Base-by-base conservation (phyloP, 2,888 invertebrate genomes). In the Drosophila meridionalis region DNA sequence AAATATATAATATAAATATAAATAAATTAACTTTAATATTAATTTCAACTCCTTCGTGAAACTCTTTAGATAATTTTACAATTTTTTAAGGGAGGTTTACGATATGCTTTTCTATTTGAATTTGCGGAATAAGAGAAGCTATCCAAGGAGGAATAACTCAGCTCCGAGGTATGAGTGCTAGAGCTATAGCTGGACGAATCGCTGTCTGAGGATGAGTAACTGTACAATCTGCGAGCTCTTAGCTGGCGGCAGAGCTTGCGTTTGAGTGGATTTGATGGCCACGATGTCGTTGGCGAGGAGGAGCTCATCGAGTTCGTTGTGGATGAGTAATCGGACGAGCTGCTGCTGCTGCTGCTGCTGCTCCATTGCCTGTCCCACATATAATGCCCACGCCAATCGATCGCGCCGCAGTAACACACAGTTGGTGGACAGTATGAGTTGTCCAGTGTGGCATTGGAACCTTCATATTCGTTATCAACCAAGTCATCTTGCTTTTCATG, bases 171-270 rank as follows among this genome's bases (percentile, higher is more conserved):
- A 8, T 60, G 9, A 5, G 74, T 64, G 14, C 34, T 70, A 9
- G 79, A 87, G 7, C 47, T 30, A 30, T 60, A 72, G 60, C 32
- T 58, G 0, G 34, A 56, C 1, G 68, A 60, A 26, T 56, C 57
- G 7, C 56, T 66, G 28, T 34, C 45, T 4, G 48, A 32, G 26
- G 52, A 48, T 0, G 38, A 47, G 36, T 47, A 57, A 28, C 4
- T 59, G 34, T 14, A 45, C 0, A 34, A 0, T 9, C 11, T 9
- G 14, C 32, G 32, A 28, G 4, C 4, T 5, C 32, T 43, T 32
- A 2, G 28, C 28, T 26, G 20, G 9, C 9, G 26, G 43, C 26
- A 45, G 26, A 7, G 38, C 38, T 32, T 61, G 32, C 52, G 70
- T 3, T 57, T 60, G 40, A 42, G 55, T 12, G 7, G 8, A 38